Evolutionary conservation across 2,113 vertebrate species (phyloP).

Genomic region (Heliornis fulica): DNA sequence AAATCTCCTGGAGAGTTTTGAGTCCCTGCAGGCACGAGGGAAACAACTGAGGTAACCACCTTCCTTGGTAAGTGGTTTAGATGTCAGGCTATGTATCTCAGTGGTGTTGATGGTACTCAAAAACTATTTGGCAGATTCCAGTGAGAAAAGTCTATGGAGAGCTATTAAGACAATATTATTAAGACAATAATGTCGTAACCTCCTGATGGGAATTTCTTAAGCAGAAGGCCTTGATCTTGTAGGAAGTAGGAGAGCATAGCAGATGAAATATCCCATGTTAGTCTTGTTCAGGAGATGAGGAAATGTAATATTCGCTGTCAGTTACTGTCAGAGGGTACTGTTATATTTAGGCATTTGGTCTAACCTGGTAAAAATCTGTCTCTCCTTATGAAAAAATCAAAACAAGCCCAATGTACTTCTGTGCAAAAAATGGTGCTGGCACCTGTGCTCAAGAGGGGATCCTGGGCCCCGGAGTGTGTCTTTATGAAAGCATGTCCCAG

Average conservation of each 20-base stretch:
- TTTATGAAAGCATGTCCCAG: not conserved
- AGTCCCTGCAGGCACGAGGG: not conserved
- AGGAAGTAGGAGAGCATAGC: not conserved
- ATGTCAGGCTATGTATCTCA: not conserved
- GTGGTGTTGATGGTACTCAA: not conserved
- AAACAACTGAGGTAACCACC: not conserved
- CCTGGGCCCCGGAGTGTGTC: not conserved
- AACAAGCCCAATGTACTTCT: not conserved
- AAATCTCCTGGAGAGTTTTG: not conserved
- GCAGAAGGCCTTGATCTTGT: not conserved
- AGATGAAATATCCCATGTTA: not conserved
- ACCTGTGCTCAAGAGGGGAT: not conserved
- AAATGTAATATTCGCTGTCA: not conserved
- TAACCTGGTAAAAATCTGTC: not conserved
- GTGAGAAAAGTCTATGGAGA: not conserved
- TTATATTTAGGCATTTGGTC: not conserved
- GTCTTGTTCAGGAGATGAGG: not conserved
- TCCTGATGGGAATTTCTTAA: fast-evolving
- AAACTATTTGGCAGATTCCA: not conserved
- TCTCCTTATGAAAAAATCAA: not conserved
- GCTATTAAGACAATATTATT: not conserved
- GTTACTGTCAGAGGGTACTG: not conserved
- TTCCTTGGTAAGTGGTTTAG: not conserved
- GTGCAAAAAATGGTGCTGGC: not conserved
- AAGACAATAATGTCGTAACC: not conserved